A percentile compares a stretch with the other conserved stretches of the same genome.
These are phyloP conservation scores for Coelopa frigida DNA, from an alignment of 1,140 invertebrate genomes.

Conservation along the genomic window DNA sequence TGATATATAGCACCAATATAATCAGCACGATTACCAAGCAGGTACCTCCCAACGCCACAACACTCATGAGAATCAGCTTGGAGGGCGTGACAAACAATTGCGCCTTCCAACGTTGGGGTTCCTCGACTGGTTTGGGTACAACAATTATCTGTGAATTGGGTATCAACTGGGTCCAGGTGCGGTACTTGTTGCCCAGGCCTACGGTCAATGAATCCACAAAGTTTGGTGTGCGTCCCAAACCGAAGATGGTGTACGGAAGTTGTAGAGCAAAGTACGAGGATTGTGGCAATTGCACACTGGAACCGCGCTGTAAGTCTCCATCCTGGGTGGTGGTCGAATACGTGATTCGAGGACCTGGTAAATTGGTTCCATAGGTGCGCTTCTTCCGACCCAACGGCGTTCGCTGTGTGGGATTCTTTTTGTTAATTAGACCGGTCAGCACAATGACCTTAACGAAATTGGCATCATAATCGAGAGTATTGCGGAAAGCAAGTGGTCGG, in stretches of 20 bases:
- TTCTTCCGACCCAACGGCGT: conserved; percentile 66
- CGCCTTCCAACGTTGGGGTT: conserved; percentile 79
- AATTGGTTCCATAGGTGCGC: conserved; percentile 78
- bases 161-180: conserved; percentile 87
- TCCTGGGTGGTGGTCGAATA: conserved; percentile 82
- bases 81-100: conserved; percentile 95
- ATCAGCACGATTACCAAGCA: conserved; percentile 79
- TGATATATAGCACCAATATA: conserved; percentile 84
- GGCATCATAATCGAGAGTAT: conserved; percentile 85
- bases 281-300: conserved; percentile 83
- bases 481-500: conserved; percentile 66
- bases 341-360: conserved; percentile 79
- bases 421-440: conserved; percentile 72
- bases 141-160: conserved; percentile 97
- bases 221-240: conserved; percentile 92
- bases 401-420: conserved; percentile 58
- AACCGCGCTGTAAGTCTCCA: conserved; percentile 63
- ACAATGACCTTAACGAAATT: conserved; percentile 96
- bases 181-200: conserved; percentile 62
- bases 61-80: conserved; percentile 86
- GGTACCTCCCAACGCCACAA: conserved; percentile 78
- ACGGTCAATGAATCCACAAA: conserved; percentile 89
- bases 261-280: conserved; percentile 87
- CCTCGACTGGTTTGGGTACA: conserved; percentile 74
- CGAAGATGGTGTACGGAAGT: conserved; percentile 91